phyloP scores from a whole-genome alignment of 2,797 vertebrate genomes.

The Chiloscyllium punctatum region DNA sequence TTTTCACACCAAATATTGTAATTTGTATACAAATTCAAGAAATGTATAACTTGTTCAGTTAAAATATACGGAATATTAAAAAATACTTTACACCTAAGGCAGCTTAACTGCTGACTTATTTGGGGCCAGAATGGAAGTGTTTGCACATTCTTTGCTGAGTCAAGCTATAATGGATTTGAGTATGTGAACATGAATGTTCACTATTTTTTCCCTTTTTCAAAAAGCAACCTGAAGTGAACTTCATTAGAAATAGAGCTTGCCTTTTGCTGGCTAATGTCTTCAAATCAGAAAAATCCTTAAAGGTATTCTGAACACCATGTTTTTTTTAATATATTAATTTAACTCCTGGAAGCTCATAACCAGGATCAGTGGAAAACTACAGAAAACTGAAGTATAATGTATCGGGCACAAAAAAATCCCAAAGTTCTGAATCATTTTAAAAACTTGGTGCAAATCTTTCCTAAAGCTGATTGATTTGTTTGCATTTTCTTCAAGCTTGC shows the following conservation, averaged over 20 bases:
- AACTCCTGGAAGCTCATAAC: not conserved
- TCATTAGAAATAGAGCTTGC: not conserved
- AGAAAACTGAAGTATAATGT: not conserved
- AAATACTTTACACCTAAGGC: not conserved
- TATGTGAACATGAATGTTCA: not conserved
- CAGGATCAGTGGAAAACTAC: not conserved
- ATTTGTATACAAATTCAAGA: slow-evolving; percentile 14
- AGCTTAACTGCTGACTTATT: not conserved
- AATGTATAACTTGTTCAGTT: not conserved
- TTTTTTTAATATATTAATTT: not conserved
- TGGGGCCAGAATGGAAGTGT: slow-evolving; percentile 12
- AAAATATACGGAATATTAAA: not conserved
- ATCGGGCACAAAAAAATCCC: not conserved
- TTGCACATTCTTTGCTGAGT: slow-evolving; percentile 16
- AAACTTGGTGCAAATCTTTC: not conserved
- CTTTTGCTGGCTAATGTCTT: slow-evolving; percentile 22
- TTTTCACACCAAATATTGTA: slow-evolving; percentile 22
- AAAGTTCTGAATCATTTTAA: not conserved
- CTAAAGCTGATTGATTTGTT: not conserved
- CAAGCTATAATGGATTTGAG: not conserved
- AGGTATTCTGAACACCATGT: not conserved
- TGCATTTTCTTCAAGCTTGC: slow-evolving; percentile 7
- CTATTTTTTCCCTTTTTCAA: not conserved
- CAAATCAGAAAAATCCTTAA: not conserved
- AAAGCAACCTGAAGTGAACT: not conserved